These are phyloP conservation scores for Tipula confusa DNA, from an alignment of 2,888 invertebrate species.

Conservation along the genomic window DNA sequence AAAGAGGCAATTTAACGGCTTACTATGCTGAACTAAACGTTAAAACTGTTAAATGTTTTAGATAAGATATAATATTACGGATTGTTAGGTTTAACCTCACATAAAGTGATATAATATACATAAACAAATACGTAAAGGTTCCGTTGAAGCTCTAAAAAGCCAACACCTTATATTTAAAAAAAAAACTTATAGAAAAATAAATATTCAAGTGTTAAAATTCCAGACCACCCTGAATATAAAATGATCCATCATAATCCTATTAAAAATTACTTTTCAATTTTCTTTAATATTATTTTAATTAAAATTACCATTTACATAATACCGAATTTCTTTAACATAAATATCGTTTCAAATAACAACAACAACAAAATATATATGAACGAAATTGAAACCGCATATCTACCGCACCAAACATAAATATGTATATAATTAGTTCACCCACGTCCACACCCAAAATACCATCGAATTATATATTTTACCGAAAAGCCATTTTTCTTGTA, in stretches of 20 bases:
- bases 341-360: too few relatives aligned
- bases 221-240: neutral
- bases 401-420: neutral
- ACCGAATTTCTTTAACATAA: neutral
- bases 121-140: too few relatives aligned
- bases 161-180: neutral
- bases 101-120: too few relatives aligned
- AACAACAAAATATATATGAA: neutral
- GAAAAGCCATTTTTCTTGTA: constrained; percentile 1
- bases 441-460: neutral
- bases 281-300: neutral
- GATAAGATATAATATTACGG: too few relatives aligned
- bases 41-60: too few relatives aligned
- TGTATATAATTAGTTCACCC: neutral
- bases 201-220: neutral
- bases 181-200: neutral
- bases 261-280: constrained; percentile 6
- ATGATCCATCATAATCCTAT: neutral
- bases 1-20: too few relatives aligned
- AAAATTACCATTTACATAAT: neutral
- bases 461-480: neutral
- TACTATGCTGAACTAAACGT: too few relatives aligned
- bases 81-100: too few relatives aligned
- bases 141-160: neutral
- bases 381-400: constrained; percentile 5